Conservation (phyloP, 2,888 invertebrate species). For the Chaetogeoica ovagalla region DNA sequence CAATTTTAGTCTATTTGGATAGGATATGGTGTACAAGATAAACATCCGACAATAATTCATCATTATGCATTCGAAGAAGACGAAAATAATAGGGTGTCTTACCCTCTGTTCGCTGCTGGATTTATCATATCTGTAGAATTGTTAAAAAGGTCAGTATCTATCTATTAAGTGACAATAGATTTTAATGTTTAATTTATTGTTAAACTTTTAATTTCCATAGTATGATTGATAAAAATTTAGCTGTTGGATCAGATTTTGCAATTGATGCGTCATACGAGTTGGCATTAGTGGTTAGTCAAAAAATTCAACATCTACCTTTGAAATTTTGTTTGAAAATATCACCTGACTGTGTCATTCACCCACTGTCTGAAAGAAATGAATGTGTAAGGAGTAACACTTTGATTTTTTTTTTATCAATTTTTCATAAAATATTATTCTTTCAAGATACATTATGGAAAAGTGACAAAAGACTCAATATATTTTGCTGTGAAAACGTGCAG, state of each 20-base stretch:
- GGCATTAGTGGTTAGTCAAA: conserved; percentile 67
- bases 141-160: conserved; percentile 66
- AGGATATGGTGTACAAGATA: conserved; percentile 77
- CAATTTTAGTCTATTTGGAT: conserved; percentile 68
- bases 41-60: conserved; percentile 85
- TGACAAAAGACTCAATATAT: conserved; percentile 68
- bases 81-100: conserved; percentile 71
- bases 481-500: conserved; percentile 91
- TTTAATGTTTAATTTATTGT: conserved; percentile 1
- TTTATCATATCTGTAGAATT: conserved; percentile 72
- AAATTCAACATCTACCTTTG: conserved; percentile 66
- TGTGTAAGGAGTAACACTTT: conserved; percentile 22
- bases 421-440: conserved; percentile 54
- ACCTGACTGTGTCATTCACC: conserved; percentile 70
- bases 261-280: conserved; percentile 80
- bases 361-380: conserved; percentile 59
- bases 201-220: conserved; percentile 14
- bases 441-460: conserved; percentile 64
- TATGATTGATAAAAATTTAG: neutral
- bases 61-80: conserved; percentile 77
- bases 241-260: conserved; percentile 66
- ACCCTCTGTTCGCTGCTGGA: conserved; percentile 81
- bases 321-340: conserved; percentile 70
- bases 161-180: neutral
- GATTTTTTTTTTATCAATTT: neutral